These are phyloP conservation scores for Mionectes macconnelli DNA, from an alignment of 2,113 vertebrate genomes.

Conservation along the genomic window DNA sequence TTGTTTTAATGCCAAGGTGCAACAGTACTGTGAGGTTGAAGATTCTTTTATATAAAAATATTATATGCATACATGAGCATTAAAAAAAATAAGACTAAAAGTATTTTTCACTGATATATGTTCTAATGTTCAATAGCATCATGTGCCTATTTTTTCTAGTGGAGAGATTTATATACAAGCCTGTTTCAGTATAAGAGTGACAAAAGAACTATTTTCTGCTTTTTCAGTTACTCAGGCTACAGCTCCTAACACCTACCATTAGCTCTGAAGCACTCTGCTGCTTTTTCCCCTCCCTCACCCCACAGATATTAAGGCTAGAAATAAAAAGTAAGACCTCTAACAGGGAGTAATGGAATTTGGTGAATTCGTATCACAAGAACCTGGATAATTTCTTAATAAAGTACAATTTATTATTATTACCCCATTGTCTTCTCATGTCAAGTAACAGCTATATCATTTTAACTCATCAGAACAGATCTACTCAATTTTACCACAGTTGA, in stretches of 20 bases:
- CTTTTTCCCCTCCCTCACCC: conserved; percentile 3
- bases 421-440: not conserved
- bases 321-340: conserved; percentile 44
- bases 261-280: conserved; percentile 60
- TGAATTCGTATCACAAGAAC: not conserved
- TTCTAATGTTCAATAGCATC: not conserved
- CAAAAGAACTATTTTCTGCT: not conserved
- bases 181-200: not conserved
- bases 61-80: not conserved
- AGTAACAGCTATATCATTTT: not conserved
- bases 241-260: conserved; percentile 26
- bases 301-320: conserved; percentile 22
- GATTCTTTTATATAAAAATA: not conserved
- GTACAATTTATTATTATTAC: not conserved
- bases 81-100: not conserved
- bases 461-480: not conserved
- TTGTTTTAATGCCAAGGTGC: not conserved
- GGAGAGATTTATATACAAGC: not conserved
- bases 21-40: not conserved
- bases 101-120: not conserved
- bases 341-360: not conserved
- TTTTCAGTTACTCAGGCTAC: conserved; percentile 49
- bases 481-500: not conserved
- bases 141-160: not conserved
- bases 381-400: not conserved